Evolutionary conservation across 2,113 vertebrate species (phyloP), one percentile per base, ranked within the genome.

Genomic region (Burhinus oedicnemus): DNA sequence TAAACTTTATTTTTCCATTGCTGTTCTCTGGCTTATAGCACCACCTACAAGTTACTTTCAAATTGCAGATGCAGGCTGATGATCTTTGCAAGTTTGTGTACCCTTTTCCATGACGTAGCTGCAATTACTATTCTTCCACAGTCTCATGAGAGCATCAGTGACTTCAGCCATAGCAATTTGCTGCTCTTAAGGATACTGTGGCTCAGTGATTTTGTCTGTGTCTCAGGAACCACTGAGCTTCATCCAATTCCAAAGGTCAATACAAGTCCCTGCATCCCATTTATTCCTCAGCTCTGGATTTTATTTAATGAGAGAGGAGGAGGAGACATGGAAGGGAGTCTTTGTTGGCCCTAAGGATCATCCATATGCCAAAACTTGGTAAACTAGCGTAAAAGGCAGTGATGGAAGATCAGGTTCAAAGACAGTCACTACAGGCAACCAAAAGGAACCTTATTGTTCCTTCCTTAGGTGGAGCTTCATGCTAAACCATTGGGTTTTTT

Each of bases 11-110:
- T 82, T 84, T 89, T 66, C n/a, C 2, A 2, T 30, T 23, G 45
- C 36, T 79, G 60, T 83, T 90, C 70, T 44, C 10, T 55, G 69
- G 22, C 51, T 91, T 88, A 68, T 32, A 93, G 83, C 80, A 94
- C 76, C 76, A 96, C 58, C 87, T 87, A 66, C 52, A 90, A 93
- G 72, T 70, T 66, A 9, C 7, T 86, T 72, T 51, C 27, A 58
- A 74, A 64, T 11, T 89, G 69, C 72, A 97, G 64, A 5, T 54
- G 45, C 42, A 83, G 40, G 27, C 19, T 42, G 58, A 27, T 64
- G 27, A 64, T 40, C 51, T 36, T 30, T 51, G 40, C 2, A 1
- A 19, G 17, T 29, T 82, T 66, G 36, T 62, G 15, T 70, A 34
- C 3, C 10, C 12, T 25, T 13, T 75, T 47, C 60, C 42, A 9